Conservation (phyloP, 2,113 vertebrate genomes). For the Uria aalge region DNA sequence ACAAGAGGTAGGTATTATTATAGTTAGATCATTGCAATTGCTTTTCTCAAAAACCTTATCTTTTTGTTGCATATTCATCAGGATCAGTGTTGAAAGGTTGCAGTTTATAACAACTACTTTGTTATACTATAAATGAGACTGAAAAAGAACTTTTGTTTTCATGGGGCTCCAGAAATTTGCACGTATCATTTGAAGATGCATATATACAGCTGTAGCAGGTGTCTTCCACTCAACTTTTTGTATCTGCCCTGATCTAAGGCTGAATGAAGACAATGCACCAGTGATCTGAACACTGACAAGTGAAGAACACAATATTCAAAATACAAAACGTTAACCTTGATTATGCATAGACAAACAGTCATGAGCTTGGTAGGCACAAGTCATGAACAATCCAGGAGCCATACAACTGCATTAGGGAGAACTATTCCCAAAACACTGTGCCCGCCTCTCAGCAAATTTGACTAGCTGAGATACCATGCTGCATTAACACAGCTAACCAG, state of each 20-base stretch:
- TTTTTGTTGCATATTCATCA: slow-evolving; percentile 64
- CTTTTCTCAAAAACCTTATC: slow-evolving; percentile 52
- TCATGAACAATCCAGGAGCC: background rate
- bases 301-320: background rate
- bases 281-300: background rate
- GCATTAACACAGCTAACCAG: background rate
- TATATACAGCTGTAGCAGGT: background rate
- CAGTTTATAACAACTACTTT: slow-evolving; percentile 55
- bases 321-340: background rate
- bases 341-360: background rate
- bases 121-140: slow-evolving; percentile 17
- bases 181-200: slow-evolving; percentile 14
- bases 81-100: slow-evolving; percentile 50
- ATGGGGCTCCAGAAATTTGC: slow-evolving; percentile 55
- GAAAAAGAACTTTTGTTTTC: slow-evolving; percentile 31
- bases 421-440: background rate
- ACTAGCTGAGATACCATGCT: background rate
- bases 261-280: background rate
- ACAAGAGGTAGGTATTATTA: slow-evolving; percentile 59
- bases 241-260: background rate
- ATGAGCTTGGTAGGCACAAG: background rate
- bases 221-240: background rate
- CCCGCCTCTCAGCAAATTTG: background rate
- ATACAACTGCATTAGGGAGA: background rate
- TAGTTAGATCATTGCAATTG: slow-evolving; percentile 62